Percentiles rank a stretch among this genome's conserved stretches.
Evolutionary conservation across 2,797 vertebrate species (phyloP).

Genomic region (Chelidonichthys spinosus): DNA sequence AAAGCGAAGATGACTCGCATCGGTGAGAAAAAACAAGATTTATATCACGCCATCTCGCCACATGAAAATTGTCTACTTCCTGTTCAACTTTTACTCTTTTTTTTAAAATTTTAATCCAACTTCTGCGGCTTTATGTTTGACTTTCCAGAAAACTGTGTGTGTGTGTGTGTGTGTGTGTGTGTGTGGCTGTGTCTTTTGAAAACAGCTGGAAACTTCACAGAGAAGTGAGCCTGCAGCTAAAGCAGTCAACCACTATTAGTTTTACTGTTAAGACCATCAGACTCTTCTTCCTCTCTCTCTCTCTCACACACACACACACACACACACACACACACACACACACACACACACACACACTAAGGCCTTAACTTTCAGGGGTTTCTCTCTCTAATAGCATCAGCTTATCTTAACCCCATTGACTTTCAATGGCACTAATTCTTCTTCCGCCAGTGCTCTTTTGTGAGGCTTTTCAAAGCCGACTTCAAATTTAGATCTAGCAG

Average conservation of each 20-base stretch:
- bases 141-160: conserved; percentile 41
- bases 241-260: conserved; percentile 81
- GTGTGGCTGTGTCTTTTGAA: conserved; percentile 63
- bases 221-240: conserved; percentile 65
- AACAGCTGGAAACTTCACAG: conserved; percentile 78
- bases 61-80: conserved; percentile 48
- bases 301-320: not conserved
- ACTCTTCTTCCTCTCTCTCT: conserved; percentile 23
- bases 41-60: conserved; percentile 42
- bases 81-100: conserved; percentile 32
- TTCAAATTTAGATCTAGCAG: conserved; percentile 2
- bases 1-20: conserved; percentile 60
- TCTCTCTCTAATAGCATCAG: conserved; percentile 33
- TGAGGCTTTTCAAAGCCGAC: conserved; percentile 6
- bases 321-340: conserved; percentile 9
- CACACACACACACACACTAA: conserved; percentile 15
- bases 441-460: conserved; percentile 16
- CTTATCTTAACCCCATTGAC: conserved; percentile 23
- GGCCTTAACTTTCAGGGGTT: conserved; percentile 31
- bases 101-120: conserved; percentile 14
- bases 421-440: conserved; percentile 23
- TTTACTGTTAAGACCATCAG: conserved; percentile 87
- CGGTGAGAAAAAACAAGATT: conserved; percentile 52
- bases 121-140: conserved; percentile 24
- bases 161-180: conserved; percentile 24